A percentile compares a stretch with the other conserved stretches of the same genome.
Evolutionary conservation across 2,113 vertebrate species (phyloP).

Genomic region (Myiozetetes cayanensis): DNA sequence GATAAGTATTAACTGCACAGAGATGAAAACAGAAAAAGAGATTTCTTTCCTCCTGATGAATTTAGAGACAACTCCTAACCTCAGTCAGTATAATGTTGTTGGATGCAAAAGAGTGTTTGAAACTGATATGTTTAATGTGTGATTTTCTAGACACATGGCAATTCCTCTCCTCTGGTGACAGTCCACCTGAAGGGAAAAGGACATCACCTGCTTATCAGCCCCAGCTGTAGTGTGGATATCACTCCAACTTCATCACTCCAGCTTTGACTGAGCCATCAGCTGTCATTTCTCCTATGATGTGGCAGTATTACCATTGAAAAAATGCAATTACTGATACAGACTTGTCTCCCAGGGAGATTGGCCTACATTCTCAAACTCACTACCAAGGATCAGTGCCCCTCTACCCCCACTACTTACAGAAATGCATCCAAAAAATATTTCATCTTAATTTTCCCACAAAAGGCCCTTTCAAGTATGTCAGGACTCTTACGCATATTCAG

Average conservation of each 20-base stretch:
- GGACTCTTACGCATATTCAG: not conserved
- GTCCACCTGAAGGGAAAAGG: not conserved
- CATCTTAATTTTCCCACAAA: not conserved
- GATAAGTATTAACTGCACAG: not conserved
- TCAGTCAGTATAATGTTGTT: not conserved
- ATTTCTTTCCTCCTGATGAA: not conserved
- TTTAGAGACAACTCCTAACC: not conserved
- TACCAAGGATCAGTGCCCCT: not conserved
- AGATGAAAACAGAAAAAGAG: not conserved
- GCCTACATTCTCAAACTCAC: not conserved
- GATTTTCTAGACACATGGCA: not conserved
- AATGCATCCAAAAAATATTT: not conserved
- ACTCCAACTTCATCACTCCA: not conserved
- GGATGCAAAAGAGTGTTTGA: not conserved
- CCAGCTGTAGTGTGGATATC: accelerated
- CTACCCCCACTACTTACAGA: not conserved
- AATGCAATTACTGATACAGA: not conserved
- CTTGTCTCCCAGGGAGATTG: not conserved
- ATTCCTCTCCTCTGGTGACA: not conserved
- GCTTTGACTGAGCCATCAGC: not conserved
- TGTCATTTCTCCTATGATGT: not conserved
- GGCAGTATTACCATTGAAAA: not conserved
- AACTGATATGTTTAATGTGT: not conserved
- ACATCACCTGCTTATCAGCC: not conserved
- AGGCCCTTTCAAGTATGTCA: not conserved